phyloP scores from a whole-genome alignment of 1,140 invertebrate genomes.

The Hermatobates lingyangjiaoensis region DNA sequence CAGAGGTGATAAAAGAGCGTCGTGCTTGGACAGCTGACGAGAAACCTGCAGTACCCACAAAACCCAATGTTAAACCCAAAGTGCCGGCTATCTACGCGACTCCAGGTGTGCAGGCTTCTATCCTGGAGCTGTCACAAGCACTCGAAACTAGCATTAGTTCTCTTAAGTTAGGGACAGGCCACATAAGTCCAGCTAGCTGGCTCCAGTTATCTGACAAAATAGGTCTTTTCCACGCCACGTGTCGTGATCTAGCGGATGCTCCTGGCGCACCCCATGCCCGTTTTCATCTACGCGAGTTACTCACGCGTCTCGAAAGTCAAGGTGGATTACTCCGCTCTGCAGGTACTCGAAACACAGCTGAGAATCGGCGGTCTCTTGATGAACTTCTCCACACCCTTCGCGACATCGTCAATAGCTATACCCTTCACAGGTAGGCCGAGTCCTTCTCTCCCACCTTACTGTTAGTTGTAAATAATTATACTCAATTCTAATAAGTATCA shows the following conservation, averaged over 20 bases:
- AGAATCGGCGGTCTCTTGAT: constrained; percentile 42
- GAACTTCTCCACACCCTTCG: constrained; percentile 63
- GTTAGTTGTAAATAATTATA: no score
- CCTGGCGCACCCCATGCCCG: constrained; percentile 67
- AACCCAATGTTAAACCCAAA: constrained; percentile 36
- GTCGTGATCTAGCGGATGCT: constrained; percentile 45
- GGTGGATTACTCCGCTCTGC: constrained; percentile 52
- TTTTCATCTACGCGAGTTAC: constrained; percentile 72
- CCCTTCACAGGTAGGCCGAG: background rate
- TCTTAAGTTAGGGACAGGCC: constrained; percentile 34
- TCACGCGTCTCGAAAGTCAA: constrained; percentile 59
- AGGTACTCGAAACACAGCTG: constrained; percentile 44
- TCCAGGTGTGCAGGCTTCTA: constrained; percentile 32
- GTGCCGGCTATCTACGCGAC: constrained; percentile 41
- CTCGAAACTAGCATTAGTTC: constrained; percentile 43
- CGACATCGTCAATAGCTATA: constrained; percentile 43
- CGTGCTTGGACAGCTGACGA: constrained; percentile 32
- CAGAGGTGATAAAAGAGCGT: constrained; percentile 28
- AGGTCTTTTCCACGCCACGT: constrained; percentile 54
- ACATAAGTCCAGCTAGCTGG: constrained; percentile 43
- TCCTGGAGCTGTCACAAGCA: constrained; percentile 44
- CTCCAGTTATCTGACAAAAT: constrained; percentile 72
- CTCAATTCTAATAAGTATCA: no score
- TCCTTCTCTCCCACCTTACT: no score
- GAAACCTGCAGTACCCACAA: constrained; percentile 49